phyloP scores from a whole-genome alignment of 2,113 vertebrate genomes.

The Megaceryle torquata region DNA sequence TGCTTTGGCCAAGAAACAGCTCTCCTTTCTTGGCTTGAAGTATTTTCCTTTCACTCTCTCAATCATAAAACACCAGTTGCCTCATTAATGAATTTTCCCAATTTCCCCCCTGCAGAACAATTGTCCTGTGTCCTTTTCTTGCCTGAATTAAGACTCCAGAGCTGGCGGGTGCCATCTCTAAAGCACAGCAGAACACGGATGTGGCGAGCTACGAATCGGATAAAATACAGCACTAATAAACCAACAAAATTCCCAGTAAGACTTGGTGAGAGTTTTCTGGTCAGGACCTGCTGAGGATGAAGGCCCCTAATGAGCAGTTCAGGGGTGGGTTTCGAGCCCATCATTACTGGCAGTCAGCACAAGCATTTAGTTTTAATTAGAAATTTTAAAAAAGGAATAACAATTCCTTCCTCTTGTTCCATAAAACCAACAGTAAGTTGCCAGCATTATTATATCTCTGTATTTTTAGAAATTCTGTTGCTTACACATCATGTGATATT shows the following conservation, averaged over 20 bases:
- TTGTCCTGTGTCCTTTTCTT: background rate
- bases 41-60: background rate
- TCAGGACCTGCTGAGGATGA: background rate
- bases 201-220: background rate
- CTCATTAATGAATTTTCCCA: background rate
- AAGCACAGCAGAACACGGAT: background rate
- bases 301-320: background rate
- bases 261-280: background rate
- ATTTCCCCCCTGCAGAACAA: background rate
- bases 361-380: background rate
- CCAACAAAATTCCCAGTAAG: background rate
- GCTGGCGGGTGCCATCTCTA: background rate
- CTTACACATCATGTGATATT: background rate
- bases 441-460: background rate
- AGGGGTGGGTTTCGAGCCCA: background rate
- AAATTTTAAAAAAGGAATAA: background rate
- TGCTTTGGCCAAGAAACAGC: background rate
- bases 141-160: background rate
- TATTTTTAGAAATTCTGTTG: constrained; percentile 27
- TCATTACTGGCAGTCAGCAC: rapidly evolving
- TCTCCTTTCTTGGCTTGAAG: background rate
- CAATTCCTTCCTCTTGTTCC: background rate
- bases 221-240: background rate
- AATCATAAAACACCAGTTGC: background rate
- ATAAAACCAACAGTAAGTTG: background rate